These are phyloP conservation scores for Selene dorsalis DNA, from an alignment of 2,797 vertebrate species.

Conservation along the genomic window DNA sequence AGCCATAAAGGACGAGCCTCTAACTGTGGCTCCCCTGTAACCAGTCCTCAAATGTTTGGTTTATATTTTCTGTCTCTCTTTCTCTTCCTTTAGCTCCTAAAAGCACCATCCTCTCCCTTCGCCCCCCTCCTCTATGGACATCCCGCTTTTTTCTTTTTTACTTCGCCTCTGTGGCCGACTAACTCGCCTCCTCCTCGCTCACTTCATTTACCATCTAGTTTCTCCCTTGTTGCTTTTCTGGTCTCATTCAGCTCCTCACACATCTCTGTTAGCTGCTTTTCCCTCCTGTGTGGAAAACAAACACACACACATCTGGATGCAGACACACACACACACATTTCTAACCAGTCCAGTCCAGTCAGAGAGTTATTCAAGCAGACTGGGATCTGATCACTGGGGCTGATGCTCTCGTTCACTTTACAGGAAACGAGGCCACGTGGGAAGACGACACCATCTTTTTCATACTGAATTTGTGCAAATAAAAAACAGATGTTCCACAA, in stretches of 20 bases:
- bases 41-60: constrained; percentile 11
- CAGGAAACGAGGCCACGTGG: constrained; percentile 6
- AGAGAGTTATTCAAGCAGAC: constrained; percentile 14
- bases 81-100: constrained; percentile 28
- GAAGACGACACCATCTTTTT: not conserved
- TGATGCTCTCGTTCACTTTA: constrained; percentile 54
- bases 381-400: constrained; percentile 37
- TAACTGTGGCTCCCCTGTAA: constrained; percentile 30
- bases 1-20: constrained; percentile 15
- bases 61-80: constrained; percentile 34
- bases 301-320: not conserved
- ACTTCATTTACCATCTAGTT: constrained; percentile 41
- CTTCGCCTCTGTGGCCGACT: constrained; percentile 40
- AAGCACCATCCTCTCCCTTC: constrained; percentile 43
- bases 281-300: constrained; percentile 19
- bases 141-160: constrained; percentile 29
- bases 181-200: constrained; percentile 48
- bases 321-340: constrained; percentile 27
- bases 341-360: constrained; percentile 28
- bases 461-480: not conserved
- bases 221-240: constrained; percentile 53
- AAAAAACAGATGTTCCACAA: not conserved
- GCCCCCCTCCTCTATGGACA: constrained; percentile 41
- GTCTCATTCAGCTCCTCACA: constrained; percentile 42
- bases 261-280: constrained; percentile 18